phyloP scores from a whole-genome alignment of 92 coral and sea anemone species.

The Zoanthus sansibaricus region DNA sequence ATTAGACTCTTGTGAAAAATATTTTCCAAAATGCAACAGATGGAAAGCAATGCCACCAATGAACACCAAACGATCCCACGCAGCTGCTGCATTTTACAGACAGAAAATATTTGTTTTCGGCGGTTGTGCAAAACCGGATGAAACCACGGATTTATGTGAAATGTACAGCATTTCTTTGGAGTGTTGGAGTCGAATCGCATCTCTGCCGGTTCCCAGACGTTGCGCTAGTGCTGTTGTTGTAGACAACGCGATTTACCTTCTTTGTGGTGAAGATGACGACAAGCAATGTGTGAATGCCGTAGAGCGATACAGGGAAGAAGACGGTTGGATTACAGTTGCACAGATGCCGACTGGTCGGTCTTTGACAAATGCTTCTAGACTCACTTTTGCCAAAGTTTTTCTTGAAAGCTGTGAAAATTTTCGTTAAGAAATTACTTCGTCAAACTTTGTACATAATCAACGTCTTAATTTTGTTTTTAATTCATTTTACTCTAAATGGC shows the following conservation, averaged over 20 bases:
- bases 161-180: constrained; percentile 15
- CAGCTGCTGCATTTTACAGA: neutral
- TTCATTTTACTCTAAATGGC: too few relatives aligned
- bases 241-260: neutral
- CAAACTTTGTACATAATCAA: too few relatives aligned
- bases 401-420: constrained; percentile 23
- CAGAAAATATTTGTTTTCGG: constrained; percentile 29
- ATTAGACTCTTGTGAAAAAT: constrained; percentile 39
- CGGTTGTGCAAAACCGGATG: neutral
- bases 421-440: neutral
- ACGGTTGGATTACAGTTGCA: constrained; percentile 3
- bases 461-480: too few relatives aligned
- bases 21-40: neutral
- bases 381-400: constrained; percentile 5
- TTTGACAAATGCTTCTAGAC: constrained; percentile 10
- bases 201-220: constrained; percentile 33
- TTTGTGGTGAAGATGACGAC: constrained; percentile 11
- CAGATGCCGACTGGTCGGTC: constrained; percentile 40
- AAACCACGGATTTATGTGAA: constrained; percentile 20
- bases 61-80: neutral
- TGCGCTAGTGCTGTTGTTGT: constrained; percentile 14
- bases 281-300: constrained; percentile 3
- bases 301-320: constrained; percentile 24
- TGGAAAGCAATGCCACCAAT: constrained; percentile 9
- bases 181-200: constrained; percentile 18